Conservation (phyloP, 2,888 invertebrate genomes). For the Abscondita cerata region DNA sequence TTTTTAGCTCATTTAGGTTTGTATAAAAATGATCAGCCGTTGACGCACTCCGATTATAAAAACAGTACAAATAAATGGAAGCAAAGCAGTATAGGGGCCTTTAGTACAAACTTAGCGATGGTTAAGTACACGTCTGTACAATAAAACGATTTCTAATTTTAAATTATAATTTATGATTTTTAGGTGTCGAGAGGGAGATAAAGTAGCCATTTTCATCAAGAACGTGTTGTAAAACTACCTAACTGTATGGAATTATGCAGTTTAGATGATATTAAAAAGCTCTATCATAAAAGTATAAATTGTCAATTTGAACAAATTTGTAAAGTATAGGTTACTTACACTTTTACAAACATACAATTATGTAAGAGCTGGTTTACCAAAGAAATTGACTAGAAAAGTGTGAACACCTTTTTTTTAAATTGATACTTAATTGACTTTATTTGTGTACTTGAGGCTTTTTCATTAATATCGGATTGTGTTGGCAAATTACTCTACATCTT, state of each 20-base stretch:
- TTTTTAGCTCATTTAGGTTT: constrained; percentile 75
- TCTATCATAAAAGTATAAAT: constrained; percentile 57
- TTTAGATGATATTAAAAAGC: constrained; percentile 62
- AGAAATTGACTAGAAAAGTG: too few species aligned
- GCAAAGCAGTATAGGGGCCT: constrained; percentile 70
- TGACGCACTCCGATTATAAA: background rate
- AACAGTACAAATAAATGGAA: background rate
- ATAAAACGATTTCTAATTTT: too few species aligned
- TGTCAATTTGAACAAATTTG: constrained; percentile 59
- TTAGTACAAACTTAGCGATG: constrained; percentile 81
- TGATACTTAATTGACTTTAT: too few species aligned
- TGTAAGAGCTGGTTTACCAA: too few species aligned
- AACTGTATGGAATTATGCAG: constrained; percentile 75
- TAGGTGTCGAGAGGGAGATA: constrained; percentile 54
- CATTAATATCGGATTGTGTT: too few species aligned
- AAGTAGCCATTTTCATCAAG: constrained; percentile 78
- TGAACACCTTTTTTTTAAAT: too few species aligned
- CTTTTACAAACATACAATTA: too few species aligned
- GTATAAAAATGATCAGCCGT: constrained; percentile 68
- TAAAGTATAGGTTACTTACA: background rate
- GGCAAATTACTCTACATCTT: too few species aligned
- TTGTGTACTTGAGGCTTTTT: too few species aligned
- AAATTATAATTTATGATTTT: background rate
- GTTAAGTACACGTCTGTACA: constrained; percentile 70
- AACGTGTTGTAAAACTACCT: constrained; percentile 70